These are phyloP conservation scores for Taxidea taxus DNA, from an alignment of 2,113 vertebrate species.

Conservation along the genomic window DNA sequence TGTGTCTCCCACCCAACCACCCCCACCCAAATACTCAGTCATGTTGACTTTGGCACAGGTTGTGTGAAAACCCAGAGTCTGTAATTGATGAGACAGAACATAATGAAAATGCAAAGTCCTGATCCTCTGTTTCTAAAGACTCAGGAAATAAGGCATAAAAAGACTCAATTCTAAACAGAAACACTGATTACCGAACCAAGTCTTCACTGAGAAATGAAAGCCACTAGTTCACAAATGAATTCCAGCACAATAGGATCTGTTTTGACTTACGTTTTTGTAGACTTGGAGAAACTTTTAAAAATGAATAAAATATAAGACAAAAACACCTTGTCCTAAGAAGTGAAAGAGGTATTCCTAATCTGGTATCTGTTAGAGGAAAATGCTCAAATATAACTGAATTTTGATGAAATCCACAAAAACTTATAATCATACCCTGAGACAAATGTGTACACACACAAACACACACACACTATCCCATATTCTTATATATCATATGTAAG, in stretches of 20 bases:
- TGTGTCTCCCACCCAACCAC: accelerated
- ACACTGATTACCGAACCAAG: too few species aligned
- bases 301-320: background rate
- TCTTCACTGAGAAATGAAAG: background rate
- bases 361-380: background rate
- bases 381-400: background rate
- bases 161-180: background rate
- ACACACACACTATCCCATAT: background rate
- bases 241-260: background rate
- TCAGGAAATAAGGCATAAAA: background rate
- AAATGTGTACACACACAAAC: background rate
- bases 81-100: background rate
- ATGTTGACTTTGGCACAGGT: background rate
- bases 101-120: background rate
- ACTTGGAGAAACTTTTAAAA: background rate
- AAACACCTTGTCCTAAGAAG: background rate
- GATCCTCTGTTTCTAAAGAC: background rate
- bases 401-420: background rate
- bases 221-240: background rate
- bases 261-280: background rate
- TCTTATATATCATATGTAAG: background rate
- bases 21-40: background rate
- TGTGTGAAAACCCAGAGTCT: background rate
- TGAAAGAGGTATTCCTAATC: background rate
- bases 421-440: background rate